phyloP scores from a whole-genome alignment of 2,888 invertebrate species.

The Cylloceria caligata region DNA sequence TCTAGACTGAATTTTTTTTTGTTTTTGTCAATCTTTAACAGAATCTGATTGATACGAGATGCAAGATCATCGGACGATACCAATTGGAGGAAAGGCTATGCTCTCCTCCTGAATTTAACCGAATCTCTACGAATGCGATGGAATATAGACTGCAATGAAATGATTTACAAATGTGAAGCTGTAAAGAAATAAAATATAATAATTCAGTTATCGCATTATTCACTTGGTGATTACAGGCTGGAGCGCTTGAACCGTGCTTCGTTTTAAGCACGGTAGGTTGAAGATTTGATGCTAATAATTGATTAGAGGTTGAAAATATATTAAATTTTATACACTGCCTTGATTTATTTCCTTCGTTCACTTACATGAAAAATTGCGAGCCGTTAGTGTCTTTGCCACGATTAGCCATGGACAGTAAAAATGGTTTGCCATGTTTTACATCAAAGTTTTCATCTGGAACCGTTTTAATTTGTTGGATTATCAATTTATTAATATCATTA shows the following conservation, averaged over 20 bases:
- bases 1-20: constrained; percentile 72
- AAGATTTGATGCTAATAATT: constrained; percentile 17
- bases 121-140: neutral
- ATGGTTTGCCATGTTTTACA: constrained; percentile 94
- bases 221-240: neutral
- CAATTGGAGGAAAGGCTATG: constrained; percentile 14
- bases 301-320: constrained; percentile 3
- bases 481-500: neutral
- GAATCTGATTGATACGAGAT: constrained; percentile 24
- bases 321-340: neutral
- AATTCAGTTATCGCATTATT: neutral
- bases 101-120: constrained; percentile 20
- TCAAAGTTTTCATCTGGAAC: constrained; percentile 96
- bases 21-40: constrained; percentile 10
- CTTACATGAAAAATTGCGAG: constrained; percentile 99
- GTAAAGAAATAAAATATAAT: constrained; percentile 14
- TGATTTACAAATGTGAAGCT: constrained; percentile 13
- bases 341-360: constrained; percentile 78
- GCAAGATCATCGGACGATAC: constrained; percentile 8
- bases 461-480: neutral
- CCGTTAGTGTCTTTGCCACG: constrained; percentile 99
- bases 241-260: neutral
- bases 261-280: neutral
- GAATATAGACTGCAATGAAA: constrained; percentile 17
- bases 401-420: constrained; percentile 99